These are phyloP conservation scores for Talpa occidentalis DNA, from an alignment of 2,113 vertebrate genomes.

Conservation along the genomic window DNA sequence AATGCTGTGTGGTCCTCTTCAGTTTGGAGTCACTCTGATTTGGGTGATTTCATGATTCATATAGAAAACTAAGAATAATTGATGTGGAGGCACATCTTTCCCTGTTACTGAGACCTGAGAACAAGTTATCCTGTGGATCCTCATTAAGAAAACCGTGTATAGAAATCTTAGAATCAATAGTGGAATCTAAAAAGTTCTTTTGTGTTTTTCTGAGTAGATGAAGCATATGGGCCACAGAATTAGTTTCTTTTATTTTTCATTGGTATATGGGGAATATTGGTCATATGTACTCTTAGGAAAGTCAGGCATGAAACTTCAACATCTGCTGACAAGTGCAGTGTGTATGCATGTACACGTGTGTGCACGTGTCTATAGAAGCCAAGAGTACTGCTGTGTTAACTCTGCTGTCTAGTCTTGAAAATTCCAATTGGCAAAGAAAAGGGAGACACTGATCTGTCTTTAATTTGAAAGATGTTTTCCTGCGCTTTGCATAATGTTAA, in stretches of 20 bases:
- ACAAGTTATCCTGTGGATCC: neutral
- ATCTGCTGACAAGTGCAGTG: neutral
- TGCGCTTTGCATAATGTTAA: conserved; percentile 39
- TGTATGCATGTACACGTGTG: fast-evolving
- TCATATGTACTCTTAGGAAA: neutral
- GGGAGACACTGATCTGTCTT: neutral
- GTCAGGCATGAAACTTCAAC: neutral
- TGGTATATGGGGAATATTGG: neutral
- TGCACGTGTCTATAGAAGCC: neutral
- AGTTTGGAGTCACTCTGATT: neutral
- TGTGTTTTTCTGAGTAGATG: neutral
- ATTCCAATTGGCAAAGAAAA: neutral
- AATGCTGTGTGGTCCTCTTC: neutral
- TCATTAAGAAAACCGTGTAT: neutral
- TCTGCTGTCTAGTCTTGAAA: conserved; percentile 19
- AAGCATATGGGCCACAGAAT: neutral
- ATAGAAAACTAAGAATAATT: neutral
- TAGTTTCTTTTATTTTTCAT: neutral
- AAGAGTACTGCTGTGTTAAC: neutral
- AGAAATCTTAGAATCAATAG: neutral
- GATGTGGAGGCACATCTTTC: neutral
- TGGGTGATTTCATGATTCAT: neutral
- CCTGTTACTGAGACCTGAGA: neutral
- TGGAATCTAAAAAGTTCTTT: neutral
- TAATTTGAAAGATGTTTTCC: conserved; percentile 47